phyloP scores from a whole-genome alignment of 2,797 vertebrate genomes.

The Peromyscus eremicus region DNA sequence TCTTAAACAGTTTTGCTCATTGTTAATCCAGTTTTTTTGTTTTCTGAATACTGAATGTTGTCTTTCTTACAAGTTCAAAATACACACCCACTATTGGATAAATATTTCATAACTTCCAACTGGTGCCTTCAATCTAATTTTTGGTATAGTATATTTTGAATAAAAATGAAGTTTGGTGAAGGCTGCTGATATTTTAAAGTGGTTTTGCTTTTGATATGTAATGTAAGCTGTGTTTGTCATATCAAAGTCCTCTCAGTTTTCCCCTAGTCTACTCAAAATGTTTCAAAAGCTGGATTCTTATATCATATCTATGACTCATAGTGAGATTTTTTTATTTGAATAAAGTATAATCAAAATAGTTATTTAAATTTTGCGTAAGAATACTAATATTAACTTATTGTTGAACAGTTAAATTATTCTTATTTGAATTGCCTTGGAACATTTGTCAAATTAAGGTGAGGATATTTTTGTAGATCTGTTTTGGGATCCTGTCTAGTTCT shows the following conservation, averaged over 20 bases:
- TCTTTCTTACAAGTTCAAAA: background rate
- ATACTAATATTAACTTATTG: background rate
- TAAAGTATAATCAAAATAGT: background rate
- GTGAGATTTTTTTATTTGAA: background rate
- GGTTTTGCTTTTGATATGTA: background rate
- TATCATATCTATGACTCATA: background rate
- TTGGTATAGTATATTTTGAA: constrained; percentile 5
- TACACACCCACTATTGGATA: background rate
- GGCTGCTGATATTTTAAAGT: background rate
- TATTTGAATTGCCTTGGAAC: background rate
- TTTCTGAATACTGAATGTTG: background rate
- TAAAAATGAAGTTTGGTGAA: background rate
- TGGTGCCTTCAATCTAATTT: background rate
- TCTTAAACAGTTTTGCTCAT: background rate
- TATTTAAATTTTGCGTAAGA: background rate
- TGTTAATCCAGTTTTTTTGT: background rate
- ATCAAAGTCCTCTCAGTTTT: constrained; percentile 13
- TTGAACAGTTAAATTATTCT: background rate
- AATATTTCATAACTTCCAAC: background rate
- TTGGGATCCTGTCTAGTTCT: background rate
- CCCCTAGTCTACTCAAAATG: background rate
- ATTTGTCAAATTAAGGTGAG: constrained; percentile 16
- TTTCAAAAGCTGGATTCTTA: background rate
- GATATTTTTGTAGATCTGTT: background rate
- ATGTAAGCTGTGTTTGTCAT: background rate